Conservation (phyloP, 1,140 invertebrate species). For the Brachionus manjavacas region DNA sequence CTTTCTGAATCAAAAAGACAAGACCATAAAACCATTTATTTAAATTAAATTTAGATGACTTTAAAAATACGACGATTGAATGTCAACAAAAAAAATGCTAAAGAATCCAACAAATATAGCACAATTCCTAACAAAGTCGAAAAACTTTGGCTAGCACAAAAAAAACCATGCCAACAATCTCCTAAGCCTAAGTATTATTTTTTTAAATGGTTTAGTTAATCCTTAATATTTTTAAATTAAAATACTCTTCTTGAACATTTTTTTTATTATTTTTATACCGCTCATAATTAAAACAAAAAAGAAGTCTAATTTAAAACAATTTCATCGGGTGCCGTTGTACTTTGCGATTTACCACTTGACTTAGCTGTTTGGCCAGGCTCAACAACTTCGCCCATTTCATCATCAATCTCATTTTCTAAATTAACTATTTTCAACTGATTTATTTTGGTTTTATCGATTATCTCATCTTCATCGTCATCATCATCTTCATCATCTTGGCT, state of each 20-base stretch:
- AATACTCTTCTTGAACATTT: not conserved
- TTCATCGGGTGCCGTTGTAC: not conserved
- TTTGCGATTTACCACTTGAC: not conserved
- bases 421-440: conserved; percentile 39
- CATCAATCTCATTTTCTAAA: conserved; percentile 30
- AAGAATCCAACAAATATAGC: not conserved
- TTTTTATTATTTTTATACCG: not conserved
- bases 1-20: not conserved
- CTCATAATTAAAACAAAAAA: not conserved
- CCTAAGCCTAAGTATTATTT: not conserved
- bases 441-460: conserved; percentile 30
- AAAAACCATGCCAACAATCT: not conserved
- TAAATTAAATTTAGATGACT: not conserved
- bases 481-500: conserved; percentile 18
- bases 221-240: not conserved
- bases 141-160: no score
- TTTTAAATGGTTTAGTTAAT: not conserved
- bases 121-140: not conserved
- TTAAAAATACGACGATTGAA: not conserved
- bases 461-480: conserved; percentile 32
- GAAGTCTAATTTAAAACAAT: conserved; percentile 34
- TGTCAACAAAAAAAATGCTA: not conserved
- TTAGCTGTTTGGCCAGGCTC: not conserved
- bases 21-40: not conserved
- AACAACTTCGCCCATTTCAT: not conserved